A percentile compares a stretch with the other conserved stretches of the same genome.
Evolutionary conservation across 1,140 invertebrate species (phyloP).

Genomic region (Tetramorium parvispinum): DNA sequence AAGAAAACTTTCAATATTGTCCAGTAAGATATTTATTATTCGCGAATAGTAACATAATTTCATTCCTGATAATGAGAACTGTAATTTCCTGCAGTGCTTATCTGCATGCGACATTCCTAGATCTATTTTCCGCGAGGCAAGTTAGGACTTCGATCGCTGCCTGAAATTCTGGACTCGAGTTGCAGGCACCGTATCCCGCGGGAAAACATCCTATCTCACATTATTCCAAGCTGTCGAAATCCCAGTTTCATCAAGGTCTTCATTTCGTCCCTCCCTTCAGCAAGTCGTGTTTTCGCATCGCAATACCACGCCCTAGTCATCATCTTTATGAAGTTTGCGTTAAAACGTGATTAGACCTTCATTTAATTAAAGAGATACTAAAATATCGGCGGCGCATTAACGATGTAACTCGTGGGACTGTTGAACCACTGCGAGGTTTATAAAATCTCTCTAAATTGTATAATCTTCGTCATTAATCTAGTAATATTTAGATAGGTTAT

Average conservation of each 20-base stretch:
- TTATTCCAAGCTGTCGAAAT: constrained; percentile 76
- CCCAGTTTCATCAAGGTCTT: constrained; percentile 75
- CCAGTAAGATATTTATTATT: neutral
- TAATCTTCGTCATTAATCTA: neutral
- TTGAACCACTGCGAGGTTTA: neutral
- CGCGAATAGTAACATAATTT: neutral
- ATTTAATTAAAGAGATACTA: neutral
- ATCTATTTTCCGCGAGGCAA: constrained; percentile 20
- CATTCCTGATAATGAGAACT: constrained; percentile 22
- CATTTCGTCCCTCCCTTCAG: neutral
- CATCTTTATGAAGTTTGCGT: constrained; percentile 8
- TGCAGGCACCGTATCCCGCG: constrained; percentile 54
- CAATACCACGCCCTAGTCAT: constrained; percentile 3
- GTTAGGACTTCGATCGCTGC: neutral
- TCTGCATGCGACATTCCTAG: constrained; percentile 28
- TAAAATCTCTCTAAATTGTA: neutral
- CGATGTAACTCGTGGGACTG: neutral
- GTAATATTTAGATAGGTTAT: neutral
- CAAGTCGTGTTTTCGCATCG: neutral
- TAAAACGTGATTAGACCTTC: constrained; percentile 34
- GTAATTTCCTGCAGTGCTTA: constrained; percentile 17
- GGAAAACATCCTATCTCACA: constrained; percentile 69
- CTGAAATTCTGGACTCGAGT: constrained; percentile 71
- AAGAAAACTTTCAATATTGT: neutral
- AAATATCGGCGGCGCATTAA: neutral